Evolutionary conservation across 2,888 invertebrate genomes (phyloP), one percentile per base, ranked within the genome.

Genomic region (Troides oblongomaculatus): DNA sequence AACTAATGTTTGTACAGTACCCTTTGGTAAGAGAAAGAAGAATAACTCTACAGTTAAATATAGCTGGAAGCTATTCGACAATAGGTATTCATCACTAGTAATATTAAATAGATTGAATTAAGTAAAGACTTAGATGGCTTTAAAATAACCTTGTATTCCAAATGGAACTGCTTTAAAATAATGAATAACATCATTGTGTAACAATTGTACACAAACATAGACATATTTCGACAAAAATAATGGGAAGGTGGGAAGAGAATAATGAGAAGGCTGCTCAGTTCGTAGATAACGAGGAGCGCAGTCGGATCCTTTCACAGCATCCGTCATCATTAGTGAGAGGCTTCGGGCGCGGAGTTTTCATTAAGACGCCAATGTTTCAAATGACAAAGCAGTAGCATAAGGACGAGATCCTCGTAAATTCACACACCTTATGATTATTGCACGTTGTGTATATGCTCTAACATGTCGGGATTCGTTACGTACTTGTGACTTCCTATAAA

Each of bases 311-410:
- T 89, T 89, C 86, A 86, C 81, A 74, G 82, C 84, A 88, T 88
- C 86, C 85, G 88, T 88, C 88, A 87, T 92, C 90, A 90, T 91
- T 90, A 91, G 87, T 77, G 85, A 77, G 80, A 76, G 77, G 86
- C 89, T 89, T 77, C 82, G 77, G 87, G 89, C 87, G 81, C 75
- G 76, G 81, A 78, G 86, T 85, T 89, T 89, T 90, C 90, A 90
- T 89, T 90, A 87, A 85, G 85, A 89, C 84, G 77, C 81, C 87
- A 83, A 87, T 86, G 85, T 86, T 87, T 84, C 82, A 81, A 84
- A 86, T 81, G 82, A 85, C 84, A 85, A 84, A 83, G 77, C 79
- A 71, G 75, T 70, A 74, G 74, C 74, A 76, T 79, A 78, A 78
- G 75, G 68, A 72, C 73, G 68, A 72, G 72, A 77, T 74, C 75